Conservation (phyloP, 1,140 invertebrate species). For the Periplaneta americana region DNA sequence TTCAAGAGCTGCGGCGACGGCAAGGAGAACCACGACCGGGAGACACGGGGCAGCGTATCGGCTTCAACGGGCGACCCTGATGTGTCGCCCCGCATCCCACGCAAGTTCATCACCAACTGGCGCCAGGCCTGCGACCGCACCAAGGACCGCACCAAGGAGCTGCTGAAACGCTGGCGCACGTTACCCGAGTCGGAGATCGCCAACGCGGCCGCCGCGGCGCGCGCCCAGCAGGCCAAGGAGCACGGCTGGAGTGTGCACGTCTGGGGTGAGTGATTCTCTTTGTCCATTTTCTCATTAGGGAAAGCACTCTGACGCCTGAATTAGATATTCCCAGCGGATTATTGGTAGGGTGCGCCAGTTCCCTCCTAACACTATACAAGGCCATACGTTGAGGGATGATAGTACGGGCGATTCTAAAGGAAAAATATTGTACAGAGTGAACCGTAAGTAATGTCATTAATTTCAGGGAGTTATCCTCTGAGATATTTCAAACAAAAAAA, state of each 20-base stretch:
- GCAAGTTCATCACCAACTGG: constrained; percentile 44
- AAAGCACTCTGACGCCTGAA: no score
- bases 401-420: no score
- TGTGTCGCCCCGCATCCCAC: constrained; percentile 2
- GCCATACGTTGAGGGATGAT: no score
- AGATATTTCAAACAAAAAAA: no score
- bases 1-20: not conserved
- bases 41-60: not conserved
- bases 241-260: constrained; percentile 62
- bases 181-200: constrained; percentile 47
- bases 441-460: no score
- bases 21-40: not conserved
- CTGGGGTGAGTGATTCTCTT: constrained; percentile 68
- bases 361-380: no score
- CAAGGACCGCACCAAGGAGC: constrained; percentile 58
- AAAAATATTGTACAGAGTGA: no score
- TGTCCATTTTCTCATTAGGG: no score
- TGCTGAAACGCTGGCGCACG: constrained; percentile 60
- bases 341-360: no score
- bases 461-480: no score
- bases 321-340: no score
- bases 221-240: not conserved
- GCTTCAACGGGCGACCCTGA: not conserved
- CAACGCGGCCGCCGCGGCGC: constrained; percentile 25
- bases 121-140: constrained; percentile 62